A percentile compares a stretch with the other conserved stretches of the same genome.
phyloP scores from a whole-genome alignment of 2,113 vertebrate genomes.

The Paradisaea rubra region DNA sequence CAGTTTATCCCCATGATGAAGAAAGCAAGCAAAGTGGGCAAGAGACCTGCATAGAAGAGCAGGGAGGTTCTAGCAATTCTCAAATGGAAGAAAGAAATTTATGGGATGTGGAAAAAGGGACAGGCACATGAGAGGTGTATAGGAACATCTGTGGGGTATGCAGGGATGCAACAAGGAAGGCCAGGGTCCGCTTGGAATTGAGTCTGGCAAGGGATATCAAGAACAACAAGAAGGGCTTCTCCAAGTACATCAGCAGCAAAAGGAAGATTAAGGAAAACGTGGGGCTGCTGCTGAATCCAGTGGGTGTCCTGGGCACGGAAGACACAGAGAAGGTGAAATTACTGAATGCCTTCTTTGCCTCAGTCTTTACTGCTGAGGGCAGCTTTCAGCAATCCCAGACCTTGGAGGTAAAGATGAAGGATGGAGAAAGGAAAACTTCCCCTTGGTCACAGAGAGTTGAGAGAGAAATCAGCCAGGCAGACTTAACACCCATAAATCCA shows the following conservation, averaged over 20 bases:
- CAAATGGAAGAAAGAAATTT: neutral
- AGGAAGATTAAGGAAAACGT: neutral
- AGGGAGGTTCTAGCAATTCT: neutral
- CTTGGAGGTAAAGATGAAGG: neutral
- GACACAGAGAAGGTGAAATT: neutral
- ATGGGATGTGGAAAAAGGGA: neutral
- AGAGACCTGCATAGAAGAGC: neutral
- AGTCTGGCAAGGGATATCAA: neutral
- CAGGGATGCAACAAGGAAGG: neutral
- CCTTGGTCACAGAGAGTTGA: neutral
- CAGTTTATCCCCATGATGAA: neutral
- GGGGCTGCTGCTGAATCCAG: neutral
- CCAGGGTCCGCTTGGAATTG: neutral
- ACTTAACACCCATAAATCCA: neutral
- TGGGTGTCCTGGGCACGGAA: neutral
- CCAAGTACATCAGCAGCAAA: neutral
- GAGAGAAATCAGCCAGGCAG: neutral
- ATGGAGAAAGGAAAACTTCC: neutral
- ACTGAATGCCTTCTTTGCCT: neutral
- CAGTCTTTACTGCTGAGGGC: neutral
- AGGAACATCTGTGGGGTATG: neutral
- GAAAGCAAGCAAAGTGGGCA: neutral
- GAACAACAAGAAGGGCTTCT: neutral
- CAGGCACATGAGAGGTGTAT: neutral
- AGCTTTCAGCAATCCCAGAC: neutral